These are phyloP conservation scores for Ceraclea dissimilis DNA, from an alignment of 2,888 invertebrate species.

Conservation along the genomic window DNA sequence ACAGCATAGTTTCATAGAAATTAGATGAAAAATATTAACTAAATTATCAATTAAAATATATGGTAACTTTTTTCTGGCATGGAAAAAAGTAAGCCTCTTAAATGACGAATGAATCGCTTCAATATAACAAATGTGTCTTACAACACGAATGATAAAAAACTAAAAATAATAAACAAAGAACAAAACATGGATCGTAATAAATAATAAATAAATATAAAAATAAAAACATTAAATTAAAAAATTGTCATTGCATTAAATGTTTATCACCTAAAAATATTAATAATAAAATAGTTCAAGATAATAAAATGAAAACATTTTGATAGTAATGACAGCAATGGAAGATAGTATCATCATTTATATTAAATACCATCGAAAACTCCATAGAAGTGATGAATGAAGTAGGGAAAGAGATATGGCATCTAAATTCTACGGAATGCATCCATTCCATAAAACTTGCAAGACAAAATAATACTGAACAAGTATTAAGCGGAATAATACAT, in stretches of 20 bases:
- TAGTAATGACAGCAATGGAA: not conserved
- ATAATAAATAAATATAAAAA: conserved; percentile 2
- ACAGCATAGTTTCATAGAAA: conserved; percentile 24
- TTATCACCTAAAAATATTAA: not conserved
- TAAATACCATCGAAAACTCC: too few relatives aligned
- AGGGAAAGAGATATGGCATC: too few relatives aligned
- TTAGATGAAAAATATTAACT: conserved; percentile 22
- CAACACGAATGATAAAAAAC: conserved; percentile 21
- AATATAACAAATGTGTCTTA: conserved; percentile 14
- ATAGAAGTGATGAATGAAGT: too few relatives aligned
- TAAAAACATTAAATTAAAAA: not conserved
- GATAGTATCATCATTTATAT: too few relatives aligned
- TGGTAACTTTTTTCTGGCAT: conserved; percentile 8
- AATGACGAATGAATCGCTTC: not conserved
- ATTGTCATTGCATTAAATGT: conserved; percentile 6
- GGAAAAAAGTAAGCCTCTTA: not conserved
- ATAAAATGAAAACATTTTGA: not conserved
- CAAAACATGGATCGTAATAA: conserved; percentile 22
- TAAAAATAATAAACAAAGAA: conserved; percentile 24
- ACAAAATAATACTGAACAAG: too few relatives aligned
- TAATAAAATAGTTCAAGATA: not conserved
- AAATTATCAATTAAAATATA: conserved; percentile 19
- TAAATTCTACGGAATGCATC: too few relatives aligned
- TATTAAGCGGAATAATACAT: too few relatives aligned
- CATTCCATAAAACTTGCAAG: too few relatives aligned